Evolutionary conservation across 2,113 vertebrate genomes (phyloP), one percentile per base, ranked within the genome.

Genomic region (Nycticorax nycticorax): DNA sequence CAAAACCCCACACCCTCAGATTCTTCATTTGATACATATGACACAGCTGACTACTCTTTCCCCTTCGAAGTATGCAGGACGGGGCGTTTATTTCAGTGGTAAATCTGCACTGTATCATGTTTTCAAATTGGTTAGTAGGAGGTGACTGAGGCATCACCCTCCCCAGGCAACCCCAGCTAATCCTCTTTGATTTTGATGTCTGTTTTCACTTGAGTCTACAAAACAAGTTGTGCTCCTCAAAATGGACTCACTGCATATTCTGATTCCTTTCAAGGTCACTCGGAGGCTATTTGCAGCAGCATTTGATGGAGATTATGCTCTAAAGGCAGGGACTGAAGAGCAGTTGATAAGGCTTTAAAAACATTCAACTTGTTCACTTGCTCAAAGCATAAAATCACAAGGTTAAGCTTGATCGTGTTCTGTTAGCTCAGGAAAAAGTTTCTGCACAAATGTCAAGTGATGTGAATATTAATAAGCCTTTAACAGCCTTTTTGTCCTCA

Each of bases 291-390:
- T 18, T 91, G 59, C 71, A 66, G 74, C 86, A 81, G 50, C 64
- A 71, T 96, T 97, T 93, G 86, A 76, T 95, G 79, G 88, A 96
- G 94, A 92, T 97, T 95, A 79, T 43, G 41, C 62, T 97, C 52
- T 60, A 73, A 90, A 80, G 63, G 63, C 73, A 93, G 94, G 75
- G 87, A 94, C 80, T 94, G 92, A 97, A 96, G 64, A 94, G 71
- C 81, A 53, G 68, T 91, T 85, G 91, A 95, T 96, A 94, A 95
- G 73, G 78, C 48, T 77, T 96, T 95, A 95, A 84, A 94, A 81
- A 81, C 76, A 60, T 95, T 64, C 60, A 74, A 96, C 33, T 39
- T 68, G 28, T 52, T 75, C 68, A n/a, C 30, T 90, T 81, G 81
- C 28, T 43, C 73, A 84, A 84, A 76, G 80, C 72, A 84, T 78